These are phyloP conservation scores for Capromys pilorides DNA, from an alignment of 2,797 vertebrate species.

Conservation along the genomic window DNA sequence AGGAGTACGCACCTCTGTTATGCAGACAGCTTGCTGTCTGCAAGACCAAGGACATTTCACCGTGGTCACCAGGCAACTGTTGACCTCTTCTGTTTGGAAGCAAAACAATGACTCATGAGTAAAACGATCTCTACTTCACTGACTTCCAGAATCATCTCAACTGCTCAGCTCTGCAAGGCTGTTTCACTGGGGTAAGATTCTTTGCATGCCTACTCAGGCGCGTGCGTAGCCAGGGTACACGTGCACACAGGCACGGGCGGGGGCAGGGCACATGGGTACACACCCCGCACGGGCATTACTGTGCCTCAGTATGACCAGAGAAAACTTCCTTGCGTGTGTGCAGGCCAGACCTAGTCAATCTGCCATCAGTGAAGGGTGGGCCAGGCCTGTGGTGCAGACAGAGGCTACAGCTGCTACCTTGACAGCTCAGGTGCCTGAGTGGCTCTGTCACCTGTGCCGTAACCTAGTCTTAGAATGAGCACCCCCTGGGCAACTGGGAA, in stretches of 20 bases:
- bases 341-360: neutral
- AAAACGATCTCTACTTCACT: conserved; percentile 64
- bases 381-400: neutral
- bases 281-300: neutral
- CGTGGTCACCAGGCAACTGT: conserved; percentile 72
- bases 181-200: neutral
- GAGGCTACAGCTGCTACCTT: neutral
- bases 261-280: neutral
- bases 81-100: conserved; percentile 72
- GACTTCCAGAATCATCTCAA: conserved; percentile 17
- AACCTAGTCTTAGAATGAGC: neutral
- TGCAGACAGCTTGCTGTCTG: conserved; percentile 53
- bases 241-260: neutral
- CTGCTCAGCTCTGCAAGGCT: neutral
- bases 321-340: neutral
- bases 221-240: rapidly evolving
- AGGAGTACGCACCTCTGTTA: conserved; percentile 64
- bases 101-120: conserved; percentile 69
- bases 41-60: conserved; percentile 74
- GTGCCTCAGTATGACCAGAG: neutral
- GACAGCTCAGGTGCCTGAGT: neutral
- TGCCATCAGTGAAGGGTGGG: neutral
- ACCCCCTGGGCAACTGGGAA: neutral
- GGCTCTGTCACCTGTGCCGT: no score
- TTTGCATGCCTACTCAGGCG: no score